Base-by-base conservation (phyloP, 2,888 invertebrate genomes). In the Rotaria socialis region DNA sequence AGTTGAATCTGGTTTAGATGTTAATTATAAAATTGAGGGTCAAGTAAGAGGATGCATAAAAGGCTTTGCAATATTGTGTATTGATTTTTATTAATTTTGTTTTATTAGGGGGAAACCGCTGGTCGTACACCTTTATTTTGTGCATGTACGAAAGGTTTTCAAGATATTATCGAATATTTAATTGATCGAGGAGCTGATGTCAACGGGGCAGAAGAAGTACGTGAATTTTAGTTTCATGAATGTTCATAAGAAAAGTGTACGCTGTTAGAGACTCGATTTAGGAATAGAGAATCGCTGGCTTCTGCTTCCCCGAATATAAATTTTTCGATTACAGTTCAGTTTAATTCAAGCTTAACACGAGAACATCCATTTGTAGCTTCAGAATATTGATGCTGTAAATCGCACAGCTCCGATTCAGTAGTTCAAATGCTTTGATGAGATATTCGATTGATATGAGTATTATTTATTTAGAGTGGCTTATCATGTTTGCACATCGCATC, bases 81-180 rank as follows among this genome's bases (percentile, higher is more conserved):
- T 6, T 24, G 1, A 85, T 19, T 14, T 67, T 6, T 50, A 50
- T 50, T 50, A 8, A 50, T 11, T 50, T 6, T 22, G 60, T 27
- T 58, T 43, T 7, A 7, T 6, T 84, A 74, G 55, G 87, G 86
- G 47, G 87, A 87, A 75, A 87, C 87, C 22, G 85, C 85, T 47
- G 87, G 87, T 22, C 67, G 87, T 35, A 87, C 87, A 55, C 87
- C 87, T 43, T 58, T 87, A n/a, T 87, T 87, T 74, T 87, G 87
- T 86, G 87, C 87, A 55, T 86, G 87, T 85, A 86, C 86, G 47
- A 87, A 87, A 86, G 86, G 86, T 35, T 84, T 86, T 86, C 85
- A 67, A n/a, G 84, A 87, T 80, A 87, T 87, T 85, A 86, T 87
- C 22, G 80, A 87, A 67, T 87, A 86, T 86, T 84, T 87, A 27